A percentile compares a stretch with the other conserved stretches of the same genome.
Evolutionary conservation across 2,113 vertebrate genomes (phyloP).

Genomic region (Cromileptes altivelis): DNA sequence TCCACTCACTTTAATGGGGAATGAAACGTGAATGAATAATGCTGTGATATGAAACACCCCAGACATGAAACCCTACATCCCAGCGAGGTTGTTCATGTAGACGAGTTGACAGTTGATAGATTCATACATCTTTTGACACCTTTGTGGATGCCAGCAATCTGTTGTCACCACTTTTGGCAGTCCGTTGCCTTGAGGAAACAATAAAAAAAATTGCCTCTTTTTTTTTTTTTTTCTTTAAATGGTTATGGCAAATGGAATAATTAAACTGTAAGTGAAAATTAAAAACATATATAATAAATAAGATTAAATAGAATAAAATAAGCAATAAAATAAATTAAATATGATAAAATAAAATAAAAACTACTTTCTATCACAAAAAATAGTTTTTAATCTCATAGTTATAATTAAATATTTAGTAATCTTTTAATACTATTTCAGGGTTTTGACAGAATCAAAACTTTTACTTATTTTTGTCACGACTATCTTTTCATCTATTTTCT

Average conservation of each 20-base stretch:
- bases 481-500: neutral
- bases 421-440: neutral
- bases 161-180: neutral
- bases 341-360: too few species aligned
- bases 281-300: too few species aligned
- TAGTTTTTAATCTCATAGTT: neutral
- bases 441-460: neutral
- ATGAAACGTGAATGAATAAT: slow-evolving; percentile 22
- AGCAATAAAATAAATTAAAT: too few species aligned
- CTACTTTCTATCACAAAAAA: neutral
- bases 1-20: slow-evolving; percentile 29
- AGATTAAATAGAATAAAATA: too few species aligned
- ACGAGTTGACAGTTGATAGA: slow-evolving; percentile 6
- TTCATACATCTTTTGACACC: slow-evolving; percentile 13
- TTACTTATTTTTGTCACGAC: neutral
- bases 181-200: neutral
- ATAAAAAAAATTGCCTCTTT: too few species aligned
- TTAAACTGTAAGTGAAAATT: neutral
- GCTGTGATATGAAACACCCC: slow-evolving; percentile 13
- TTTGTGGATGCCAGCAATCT: neutral
- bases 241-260: neutral
- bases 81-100: neutral
- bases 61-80: neutral
- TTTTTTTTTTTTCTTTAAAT: neutral
- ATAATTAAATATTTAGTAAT: neutral